These are phyloP conservation scores for Torymus texanus DNA, from an alignment of 2,888 invertebrate genomes.

Conservation along the genomic window DNA sequence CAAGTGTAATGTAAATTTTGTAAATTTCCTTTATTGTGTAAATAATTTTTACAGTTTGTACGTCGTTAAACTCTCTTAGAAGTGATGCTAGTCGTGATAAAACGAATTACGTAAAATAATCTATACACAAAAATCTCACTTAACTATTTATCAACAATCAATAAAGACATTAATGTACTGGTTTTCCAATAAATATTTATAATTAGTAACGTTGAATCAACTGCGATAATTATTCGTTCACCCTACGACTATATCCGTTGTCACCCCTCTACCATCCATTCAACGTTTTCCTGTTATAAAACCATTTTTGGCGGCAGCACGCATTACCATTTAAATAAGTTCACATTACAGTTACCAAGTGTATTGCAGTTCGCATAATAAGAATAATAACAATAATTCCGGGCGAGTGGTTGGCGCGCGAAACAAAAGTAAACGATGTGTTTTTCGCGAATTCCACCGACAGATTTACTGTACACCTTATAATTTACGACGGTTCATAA, in stretches of 20 bases:
- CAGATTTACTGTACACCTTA: too few relatives aligned
- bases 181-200: constrained; percentile 54
- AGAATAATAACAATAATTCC: too few relatives aligned
- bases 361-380: too few relatives aligned
- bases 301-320: too few relatives aligned
- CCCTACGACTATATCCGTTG: neutral
- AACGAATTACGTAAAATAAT: constrained; percentile 42
- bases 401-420: too few relatives aligned
- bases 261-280: neutral
- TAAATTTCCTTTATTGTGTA: constrained; percentile 56
- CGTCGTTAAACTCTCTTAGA: constrained; percentile 45
- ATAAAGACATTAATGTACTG: constrained; percentile 45
- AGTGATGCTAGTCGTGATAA: constrained; percentile 47
- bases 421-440: too few relatives aligned
- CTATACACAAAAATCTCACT: constrained; percentile 43
- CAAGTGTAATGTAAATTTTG: constrained; percentile 52
- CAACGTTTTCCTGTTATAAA: neutral
- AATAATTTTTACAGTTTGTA: constrained; percentile 55
- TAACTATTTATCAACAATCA: constrained; percentile 40
- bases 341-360: too few relatives aligned
- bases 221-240: neutral
- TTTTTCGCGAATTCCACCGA: too few relatives aligned
- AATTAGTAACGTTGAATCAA: constrained; percentile 30
- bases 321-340: too few relatives aligned
- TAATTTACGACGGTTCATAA: too few relatives aligned